Percentiles rank a stretch among this genome's conserved stretches.
phyloP scores from a whole-genome alignment of 2,888 invertebrate genomes.

The Pinctada fucata region DNA sequence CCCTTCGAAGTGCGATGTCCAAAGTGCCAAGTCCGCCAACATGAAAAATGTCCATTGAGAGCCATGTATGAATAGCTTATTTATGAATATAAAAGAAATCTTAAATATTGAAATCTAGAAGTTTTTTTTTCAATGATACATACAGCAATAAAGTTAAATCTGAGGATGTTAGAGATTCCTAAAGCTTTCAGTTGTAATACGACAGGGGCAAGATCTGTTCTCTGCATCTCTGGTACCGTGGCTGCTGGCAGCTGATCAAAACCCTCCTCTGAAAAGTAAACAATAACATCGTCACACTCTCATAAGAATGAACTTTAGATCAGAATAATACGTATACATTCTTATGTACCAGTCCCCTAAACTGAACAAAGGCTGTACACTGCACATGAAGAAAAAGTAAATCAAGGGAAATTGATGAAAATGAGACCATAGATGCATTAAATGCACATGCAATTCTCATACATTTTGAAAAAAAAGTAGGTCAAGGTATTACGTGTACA shows the following conservation, averaged over 20 bases:
- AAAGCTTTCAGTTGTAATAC: conserved; percentile 94
- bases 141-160: conserved; percentile 91
- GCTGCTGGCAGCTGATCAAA: conserved; percentile 84
- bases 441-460: too few species aligned
- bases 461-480: too few species aligned
- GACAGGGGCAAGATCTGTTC: conserved; percentile 90
- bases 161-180: conserved; percentile 93
- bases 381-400: neutral
- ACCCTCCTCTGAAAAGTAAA: conserved; percentile 81
- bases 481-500: too few species aligned
- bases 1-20: too few species aligned
- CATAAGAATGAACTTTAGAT: neutral
- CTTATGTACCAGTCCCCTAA: too few species aligned
- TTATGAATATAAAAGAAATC: too few species aligned
- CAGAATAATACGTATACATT: neutral
- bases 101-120: too few species aligned
- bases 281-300: conserved; percentile 83
- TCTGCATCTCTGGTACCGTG: conserved; percentile 94
- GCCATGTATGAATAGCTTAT: too few species aligned
- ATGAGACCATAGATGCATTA: too few species aligned
- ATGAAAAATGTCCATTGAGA: too few species aligned
- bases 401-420: neutral
- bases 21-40: too few species aligned
- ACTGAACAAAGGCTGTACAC: too few species aligned
- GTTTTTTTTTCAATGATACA: conserved; percentile 31